Evolutionary conservation across 1,140 invertebrate genomes (phyloP).

Genomic region (Sycophaga agraensis): DNA sequence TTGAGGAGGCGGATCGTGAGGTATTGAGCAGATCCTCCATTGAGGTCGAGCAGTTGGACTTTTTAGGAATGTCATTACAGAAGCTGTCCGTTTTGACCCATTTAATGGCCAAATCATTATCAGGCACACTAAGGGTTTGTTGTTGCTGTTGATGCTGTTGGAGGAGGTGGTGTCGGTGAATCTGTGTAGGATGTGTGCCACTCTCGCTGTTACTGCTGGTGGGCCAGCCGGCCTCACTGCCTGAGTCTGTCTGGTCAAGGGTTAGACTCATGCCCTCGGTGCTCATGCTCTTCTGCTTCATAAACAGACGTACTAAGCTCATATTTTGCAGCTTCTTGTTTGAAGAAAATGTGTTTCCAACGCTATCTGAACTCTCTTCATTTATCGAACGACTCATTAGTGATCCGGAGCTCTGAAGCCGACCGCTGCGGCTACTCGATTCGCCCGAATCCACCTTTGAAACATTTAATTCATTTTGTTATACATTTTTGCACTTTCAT

Average conservation of each 20-base stretch:
- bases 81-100: slow-evolving; percentile 48
- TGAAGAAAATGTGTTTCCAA: slow-evolving; percentile 45
- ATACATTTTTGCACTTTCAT: too few relatives aligned
- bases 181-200: slow-evolving; percentile 48
- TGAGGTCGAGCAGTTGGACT: slow-evolving; percentile 20
- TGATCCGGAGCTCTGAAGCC: slow-evolving; percentile 51
- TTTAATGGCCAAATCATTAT: slow-evolving; percentile 53
- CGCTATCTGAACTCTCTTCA: slow-evolving; percentile 55
- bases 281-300: slow-evolving; percentile 84
- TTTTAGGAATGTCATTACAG: neutral
- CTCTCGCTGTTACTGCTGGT: slow-evolving; percentile 49
- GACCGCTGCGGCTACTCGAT: slow-evolving; percentile 46
- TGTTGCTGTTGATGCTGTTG: slow-evolving; percentile 22
- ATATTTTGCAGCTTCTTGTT: slow-evolving; percentile 65
- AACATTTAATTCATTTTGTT: too few relatives aligned
- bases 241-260: slow-evolving; percentile 51
- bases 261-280: slow-evolving; percentile 66
- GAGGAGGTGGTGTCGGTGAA: slow-evolving; percentile 42
- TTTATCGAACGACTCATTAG: slow-evolving; percentile 53
- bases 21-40: slow-evolving; percentile 21
- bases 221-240: slow-evolving; percentile 50
- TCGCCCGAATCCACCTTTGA: slow-evolving; percentile 52
- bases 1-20: neutral
- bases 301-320: slow-evolving; percentile 84
- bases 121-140: slow-evolving; percentile 18